Evolutionary conservation across 2,113 vertebrate species (phyloP).

Genomic region (Lepisosteus osseus): DNA sequence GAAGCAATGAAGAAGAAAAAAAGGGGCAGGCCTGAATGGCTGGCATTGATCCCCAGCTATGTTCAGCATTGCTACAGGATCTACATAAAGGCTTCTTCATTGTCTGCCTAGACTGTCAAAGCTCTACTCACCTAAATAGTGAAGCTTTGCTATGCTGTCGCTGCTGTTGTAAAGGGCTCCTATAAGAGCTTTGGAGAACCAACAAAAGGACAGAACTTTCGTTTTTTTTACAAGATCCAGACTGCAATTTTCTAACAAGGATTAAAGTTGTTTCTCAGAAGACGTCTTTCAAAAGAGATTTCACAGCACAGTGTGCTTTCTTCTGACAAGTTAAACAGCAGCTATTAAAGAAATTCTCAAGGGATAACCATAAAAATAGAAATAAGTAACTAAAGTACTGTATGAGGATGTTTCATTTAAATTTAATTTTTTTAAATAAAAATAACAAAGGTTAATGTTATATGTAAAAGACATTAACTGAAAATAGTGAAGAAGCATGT

Average conservation of each 20-base stretch:
- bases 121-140: conserved; percentile 73
- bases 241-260: conserved; percentile 83
- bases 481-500: no score
- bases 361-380: conserved; percentile 64
- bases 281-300: conserved; percentile 71
- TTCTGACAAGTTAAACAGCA: conserved; percentile 75
- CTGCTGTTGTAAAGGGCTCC: conserved; percentile 64
- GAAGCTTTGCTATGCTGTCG: conserved; percentile 68
- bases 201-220: conserved; percentile 72
- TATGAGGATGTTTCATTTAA: not conserved
- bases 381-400: not conserved
- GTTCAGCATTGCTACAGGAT: conserved; percentile 70
- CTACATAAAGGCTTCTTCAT: conserved; percentile 72
- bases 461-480: no score
- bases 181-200: conserved; percentile 53
- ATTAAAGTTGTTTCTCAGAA: conserved; percentile 78
- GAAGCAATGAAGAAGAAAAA: conserved; percentile 69
- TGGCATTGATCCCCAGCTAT: conserved; percentile 78
- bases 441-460: not conserved
- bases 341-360: conserved; percentile 74
- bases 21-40: conserved; percentile 75
- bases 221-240: conserved; percentile 78
- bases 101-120: conserved; percentile 80
- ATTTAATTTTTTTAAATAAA: not conserved
- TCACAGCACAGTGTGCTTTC: conserved; percentile 75